Evolutionary conservation across 2,888 invertebrate species (phyloP).

Genomic region (Nemurella pictetii): DNA sequence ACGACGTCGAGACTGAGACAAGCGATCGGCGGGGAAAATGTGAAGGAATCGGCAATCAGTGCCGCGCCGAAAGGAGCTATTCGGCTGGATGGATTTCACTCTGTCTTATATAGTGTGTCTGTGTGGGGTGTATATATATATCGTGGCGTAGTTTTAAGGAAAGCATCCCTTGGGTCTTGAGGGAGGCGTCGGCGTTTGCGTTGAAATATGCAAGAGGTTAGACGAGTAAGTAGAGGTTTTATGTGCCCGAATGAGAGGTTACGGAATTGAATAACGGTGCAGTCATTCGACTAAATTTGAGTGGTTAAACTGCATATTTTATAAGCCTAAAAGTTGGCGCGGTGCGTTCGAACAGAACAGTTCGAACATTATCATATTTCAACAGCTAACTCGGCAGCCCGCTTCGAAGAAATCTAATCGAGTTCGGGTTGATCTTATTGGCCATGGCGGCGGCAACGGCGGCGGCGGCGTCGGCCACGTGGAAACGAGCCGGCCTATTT

Average conservation of each 20-base stretch:
- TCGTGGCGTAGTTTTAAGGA: neutral
- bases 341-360: neutral
- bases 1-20: neutral
- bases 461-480: neutral
- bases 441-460: no score
- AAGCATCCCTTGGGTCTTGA: neutral
- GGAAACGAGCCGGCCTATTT: neutral
- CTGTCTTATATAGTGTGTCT: neutral
- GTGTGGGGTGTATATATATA: neutral
- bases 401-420: neutral
- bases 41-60: neutral
- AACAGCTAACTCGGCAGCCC: neutral
- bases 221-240: neutral
- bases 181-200: neutral
- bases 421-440: neutral
- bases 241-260: neutral
- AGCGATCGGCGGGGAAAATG: neutral
- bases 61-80: neutral
- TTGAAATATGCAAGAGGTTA: neutral
- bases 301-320: slow-evolving; percentile 23
- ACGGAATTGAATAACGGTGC: slow-evolving; percentile 12
- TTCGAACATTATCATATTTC: neutral
- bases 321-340: neutral
- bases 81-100: neutral
- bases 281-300: slow-evolving; percentile 15